phyloP scores from a whole-genome alignment of 2,113 vertebrate species.

The Galeopterus variegatus region DNA sequence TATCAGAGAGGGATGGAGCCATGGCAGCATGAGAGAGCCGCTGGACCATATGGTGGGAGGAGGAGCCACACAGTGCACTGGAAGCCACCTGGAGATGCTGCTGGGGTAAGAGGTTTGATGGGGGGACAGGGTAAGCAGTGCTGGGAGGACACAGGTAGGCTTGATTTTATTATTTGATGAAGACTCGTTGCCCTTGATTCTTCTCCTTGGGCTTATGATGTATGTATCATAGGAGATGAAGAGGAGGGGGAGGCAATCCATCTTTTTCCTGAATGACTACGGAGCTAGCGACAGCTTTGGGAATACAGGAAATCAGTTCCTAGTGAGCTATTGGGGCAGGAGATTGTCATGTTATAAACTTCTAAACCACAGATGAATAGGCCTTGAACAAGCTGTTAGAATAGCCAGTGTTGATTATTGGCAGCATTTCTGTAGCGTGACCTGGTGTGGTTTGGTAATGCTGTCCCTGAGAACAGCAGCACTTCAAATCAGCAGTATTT shows the following conservation, averaged over 20 bases:
- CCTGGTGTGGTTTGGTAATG: neutral
- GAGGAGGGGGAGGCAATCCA: neutral
- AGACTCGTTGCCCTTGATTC: neutral
- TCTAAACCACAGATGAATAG: neutral
- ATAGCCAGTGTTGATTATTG: neutral
- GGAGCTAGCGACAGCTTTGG: neutral
- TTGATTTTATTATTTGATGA: neutral
- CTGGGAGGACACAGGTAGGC: neutral
- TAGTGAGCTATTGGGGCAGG: neutral
- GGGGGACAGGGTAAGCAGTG: too few species aligned
- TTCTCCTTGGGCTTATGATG: neutral
- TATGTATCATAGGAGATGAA: neutral
- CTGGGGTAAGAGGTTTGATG: neutral
- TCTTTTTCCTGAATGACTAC: neutral
- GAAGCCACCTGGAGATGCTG: neutral
- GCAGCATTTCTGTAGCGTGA: neutral
- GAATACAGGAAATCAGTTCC: neutral
- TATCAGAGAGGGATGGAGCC: neutral
- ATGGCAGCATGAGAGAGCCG: neutral
- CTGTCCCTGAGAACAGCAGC: neutral
- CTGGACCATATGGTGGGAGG: neutral
- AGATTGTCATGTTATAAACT: neutral
- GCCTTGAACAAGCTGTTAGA: neutral
- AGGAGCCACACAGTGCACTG: rapidly evolving
- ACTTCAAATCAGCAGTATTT: conserved; percentile 11